Conservation (phyloP, 2,113 vertebrate species). For the Corythornis madagascariensis region DNA sequence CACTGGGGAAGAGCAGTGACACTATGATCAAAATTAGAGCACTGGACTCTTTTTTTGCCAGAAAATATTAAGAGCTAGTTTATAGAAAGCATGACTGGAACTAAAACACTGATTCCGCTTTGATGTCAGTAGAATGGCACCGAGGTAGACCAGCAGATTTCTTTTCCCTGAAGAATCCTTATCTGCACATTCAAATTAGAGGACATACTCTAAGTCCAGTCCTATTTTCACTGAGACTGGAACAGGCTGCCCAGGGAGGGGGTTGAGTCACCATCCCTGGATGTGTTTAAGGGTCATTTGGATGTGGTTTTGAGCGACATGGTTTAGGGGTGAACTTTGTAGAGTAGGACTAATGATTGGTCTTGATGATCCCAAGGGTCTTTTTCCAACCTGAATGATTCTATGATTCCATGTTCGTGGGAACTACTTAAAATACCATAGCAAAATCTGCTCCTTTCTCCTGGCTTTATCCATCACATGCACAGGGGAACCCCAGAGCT, state of each 20-base stretch:
- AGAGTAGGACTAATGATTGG: too few species aligned
- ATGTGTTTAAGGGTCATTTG: too few species aligned
- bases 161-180: not conserved
- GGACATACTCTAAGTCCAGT: not conserved
- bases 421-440: not conserved
- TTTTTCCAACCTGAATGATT: too few species aligned
- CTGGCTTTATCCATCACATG: not conserved
- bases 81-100: not conserved
- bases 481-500: fast-evolving
- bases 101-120: not conserved
- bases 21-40: not conserved
- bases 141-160: not conserved
- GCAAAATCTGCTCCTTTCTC: not conserved
- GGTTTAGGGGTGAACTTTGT: too few species aligned
- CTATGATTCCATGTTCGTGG: not conserved
- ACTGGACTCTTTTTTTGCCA: not conserved
- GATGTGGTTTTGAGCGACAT: too few species aligned
- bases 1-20: not conserved
- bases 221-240: not conserved
- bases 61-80: not conserved
- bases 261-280: too few species aligned
- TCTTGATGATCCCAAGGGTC: too few species aligned
- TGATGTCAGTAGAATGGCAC: not conserved
- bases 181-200: not conserved
- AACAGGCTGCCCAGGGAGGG: too few species aligned